These are phyloP conservation scores for Chironomus riparius DNA, from an alignment of 2,888 invertebrate species.

Conservation along the genomic window DNA sequence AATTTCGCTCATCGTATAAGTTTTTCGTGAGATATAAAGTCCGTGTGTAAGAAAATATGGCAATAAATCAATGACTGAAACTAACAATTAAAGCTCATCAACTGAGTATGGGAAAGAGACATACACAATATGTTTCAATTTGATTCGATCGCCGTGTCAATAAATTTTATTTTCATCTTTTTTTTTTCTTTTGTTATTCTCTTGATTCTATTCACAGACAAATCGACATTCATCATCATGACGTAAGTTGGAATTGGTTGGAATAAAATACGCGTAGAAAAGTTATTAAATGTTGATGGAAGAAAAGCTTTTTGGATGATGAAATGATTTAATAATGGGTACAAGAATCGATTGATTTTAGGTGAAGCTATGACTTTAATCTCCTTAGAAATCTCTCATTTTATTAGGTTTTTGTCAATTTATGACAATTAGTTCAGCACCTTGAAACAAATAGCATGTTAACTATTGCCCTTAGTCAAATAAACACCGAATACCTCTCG, in stretches of 20 bases:
- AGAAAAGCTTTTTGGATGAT: too few relatives aligned
- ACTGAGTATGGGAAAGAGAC: not conserved
- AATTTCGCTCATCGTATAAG: not conserved
- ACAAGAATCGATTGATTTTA: too few relatives aligned
- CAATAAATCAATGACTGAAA: slow-evolving; percentile 9
- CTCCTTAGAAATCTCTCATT: too few relatives aligned
- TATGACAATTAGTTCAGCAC: too few relatives aligned
- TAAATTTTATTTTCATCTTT: not conserved
- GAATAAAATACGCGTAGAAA: too few relatives aligned
- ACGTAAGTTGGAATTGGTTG: not conserved
- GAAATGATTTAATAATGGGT: too few relatives aligned
- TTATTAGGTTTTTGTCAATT: too few relatives aligned
- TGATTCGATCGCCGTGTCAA: slow-evolving; percentile 3
- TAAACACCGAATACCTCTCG: too few relatives aligned
- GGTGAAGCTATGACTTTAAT: too few relatives aligned
- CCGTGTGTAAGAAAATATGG: not conserved
- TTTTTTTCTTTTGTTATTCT: not conserved
- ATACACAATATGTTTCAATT: not conserved
- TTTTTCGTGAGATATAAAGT: not conserved
- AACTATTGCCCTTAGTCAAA: too few relatives aligned
- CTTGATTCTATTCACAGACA: not conserved
- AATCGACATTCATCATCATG: not conserved
- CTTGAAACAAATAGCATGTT: too few relatives aligned
- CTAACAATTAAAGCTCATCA: slow-evolving; percentile 3
- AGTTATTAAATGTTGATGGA: too few relatives aligned